These are phyloP conservation scores for Psammodynastes pulverulentus DNA, from an alignment of 2,113 vertebrate species.

Conservation along the genomic window DNA sequence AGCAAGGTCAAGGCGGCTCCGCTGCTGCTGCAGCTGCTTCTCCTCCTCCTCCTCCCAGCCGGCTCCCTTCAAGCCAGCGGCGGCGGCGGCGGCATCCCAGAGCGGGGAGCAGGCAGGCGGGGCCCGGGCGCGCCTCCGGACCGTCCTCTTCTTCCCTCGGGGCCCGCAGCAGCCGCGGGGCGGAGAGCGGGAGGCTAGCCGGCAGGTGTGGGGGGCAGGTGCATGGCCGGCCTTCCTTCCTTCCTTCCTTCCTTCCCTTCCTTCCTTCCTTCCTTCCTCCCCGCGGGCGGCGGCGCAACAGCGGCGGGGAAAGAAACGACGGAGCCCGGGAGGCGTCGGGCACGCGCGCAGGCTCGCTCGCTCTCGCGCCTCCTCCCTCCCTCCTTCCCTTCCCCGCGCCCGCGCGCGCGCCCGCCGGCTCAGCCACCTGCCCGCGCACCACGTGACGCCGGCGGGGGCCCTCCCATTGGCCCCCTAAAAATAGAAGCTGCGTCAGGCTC, in stretches of 20 bases:
- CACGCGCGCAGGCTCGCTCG: not conserved
- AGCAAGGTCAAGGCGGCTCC: not conserved
- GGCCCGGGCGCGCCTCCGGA: not conserved
- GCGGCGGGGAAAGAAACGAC: not conserved
- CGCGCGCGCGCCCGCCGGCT: not conserved
- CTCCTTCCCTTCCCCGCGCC: not conserved
- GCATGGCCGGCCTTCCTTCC: not conserved
- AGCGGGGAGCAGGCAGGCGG: not conserved
- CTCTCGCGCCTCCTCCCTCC: not conserved
- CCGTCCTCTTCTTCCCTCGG: slow-evolving; percentile 12
- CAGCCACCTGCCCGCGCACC: not conserved
- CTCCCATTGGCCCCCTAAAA: slow-evolving; percentile 51
- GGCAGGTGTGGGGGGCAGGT: slow-evolving; percentile 6
- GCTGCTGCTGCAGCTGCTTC: not conserved
- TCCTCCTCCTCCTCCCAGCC: too few species aligned
- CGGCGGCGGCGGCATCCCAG: not conserved
- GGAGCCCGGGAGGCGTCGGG: not conserved
- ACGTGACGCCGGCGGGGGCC: slow-evolving; percentile 31
- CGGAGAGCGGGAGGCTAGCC: not conserved
- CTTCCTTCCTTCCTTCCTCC: too few species aligned
- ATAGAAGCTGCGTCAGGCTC: slow-evolving; percentile 52
- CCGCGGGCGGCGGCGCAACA: not conserved
- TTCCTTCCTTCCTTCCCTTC: too few species aligned
- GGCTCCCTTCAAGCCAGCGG: not conserved
- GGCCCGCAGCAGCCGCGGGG: not conserved